phyloP scores from a whole-genome alignment of 2,888 invertebrate genomes.

The Cantharis nigra region DNA sequence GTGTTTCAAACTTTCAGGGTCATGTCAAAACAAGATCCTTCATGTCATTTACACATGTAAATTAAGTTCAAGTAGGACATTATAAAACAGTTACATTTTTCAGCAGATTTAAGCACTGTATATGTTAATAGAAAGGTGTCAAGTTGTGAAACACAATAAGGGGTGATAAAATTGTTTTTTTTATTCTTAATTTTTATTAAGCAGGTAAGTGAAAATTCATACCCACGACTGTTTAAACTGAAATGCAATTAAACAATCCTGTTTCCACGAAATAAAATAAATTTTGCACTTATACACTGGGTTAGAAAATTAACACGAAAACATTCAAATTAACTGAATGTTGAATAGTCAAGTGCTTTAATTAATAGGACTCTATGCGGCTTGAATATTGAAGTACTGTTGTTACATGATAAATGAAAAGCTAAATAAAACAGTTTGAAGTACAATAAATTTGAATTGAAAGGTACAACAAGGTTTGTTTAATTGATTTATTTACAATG shows the following conservation, averaged over 20 bases:
- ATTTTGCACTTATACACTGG: background rate
- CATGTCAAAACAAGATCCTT: background rate
- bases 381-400: slow-evolving; percentile 9
- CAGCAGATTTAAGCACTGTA: background rate
- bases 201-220: background rate
- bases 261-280: background rate
- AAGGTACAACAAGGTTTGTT: slow-evolving; percentile 13
- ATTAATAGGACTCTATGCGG: slow-evolving; percentile 11
- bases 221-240: background rate
- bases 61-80: background rate
- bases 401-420: slow-evolving; percentile 10
- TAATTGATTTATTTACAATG: slow-evolving; percentile 9
- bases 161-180: background rate
- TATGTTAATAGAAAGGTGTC: background rate
- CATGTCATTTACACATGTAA: background rate
- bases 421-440: slow-evolving; percentile 13
- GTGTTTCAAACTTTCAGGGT: background rate
- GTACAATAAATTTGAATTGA: slow-evolving; percentile 14
- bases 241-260: background rate
- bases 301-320: slow-evolving; percentile 5
- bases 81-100: background rate
- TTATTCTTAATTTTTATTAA: background rate
- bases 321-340: background rate
- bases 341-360: slow-evolving; percentile 6
- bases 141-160: background rate